Evolutionary conservation across 2,113 vertebrate species (phyloP), one percentile per base, ranked within the genome.

Genomic region (Alaudala cheleensis): DNA sequence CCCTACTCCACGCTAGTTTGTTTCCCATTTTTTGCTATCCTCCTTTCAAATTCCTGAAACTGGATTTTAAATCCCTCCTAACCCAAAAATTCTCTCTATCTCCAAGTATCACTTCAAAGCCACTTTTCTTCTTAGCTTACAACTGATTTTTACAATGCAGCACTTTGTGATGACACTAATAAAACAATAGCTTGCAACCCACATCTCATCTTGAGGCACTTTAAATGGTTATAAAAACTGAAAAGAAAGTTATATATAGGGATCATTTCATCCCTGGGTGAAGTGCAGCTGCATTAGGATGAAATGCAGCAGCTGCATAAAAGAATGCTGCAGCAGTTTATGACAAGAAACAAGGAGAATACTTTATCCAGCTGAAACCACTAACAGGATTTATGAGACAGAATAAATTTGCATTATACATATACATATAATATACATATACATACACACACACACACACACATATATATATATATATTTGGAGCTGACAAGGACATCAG

Each of bases 281-380:
- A 96, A 95, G 89, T 87, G 84, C 86, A 95, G 92, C 91, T 93
- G 92, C 45, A 85, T 85, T 85, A 92, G 62, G 84, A 95, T 96
- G 93, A 97, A 97, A 96, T 94, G 94, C 13, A 6, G 91, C 95
- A 95, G 93, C 87, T 92, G 92, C 89, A 88, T 60, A 85, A 62
- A 90, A 87, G 73, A 95, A 73, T 5, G 6, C 74, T 92, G 79
- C 79, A 91, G 91, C 90, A 90, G 84, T 95, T 95, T 94, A 94
- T 90, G 89, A 88, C 87, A 94, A 92, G 87, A 95, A 96, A 93
- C 58, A 90, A 95, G 53, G 64, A 93, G 80, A 96, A 91, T 70
- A 92, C 85, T 96, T 91, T 70, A 90, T 58, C 84, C 90, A 95
- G 87, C 78, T 88, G 87, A 91, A 96, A 91, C 37, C 73, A 85